Conservation (phyloP, 23 tunicate genomes). For the Trididemnum nubilum region DNA sequence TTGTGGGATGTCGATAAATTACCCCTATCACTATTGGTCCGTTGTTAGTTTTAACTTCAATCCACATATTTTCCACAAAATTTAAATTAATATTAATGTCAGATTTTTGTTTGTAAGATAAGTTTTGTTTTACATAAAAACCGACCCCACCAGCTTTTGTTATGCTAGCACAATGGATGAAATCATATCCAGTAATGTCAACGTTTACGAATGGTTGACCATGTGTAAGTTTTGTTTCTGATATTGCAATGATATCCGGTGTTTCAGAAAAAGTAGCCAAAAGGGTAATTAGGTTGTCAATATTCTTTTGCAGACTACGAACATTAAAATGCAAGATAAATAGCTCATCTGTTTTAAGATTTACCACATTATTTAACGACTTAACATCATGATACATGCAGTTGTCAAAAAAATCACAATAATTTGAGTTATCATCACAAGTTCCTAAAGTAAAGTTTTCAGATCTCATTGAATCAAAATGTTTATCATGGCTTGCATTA, state of each 20-base stretch:
- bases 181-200: background rate
- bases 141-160: constrained; percentile 6
- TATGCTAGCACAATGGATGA: constrained; percentile 2
- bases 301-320: background rate
- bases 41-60: background rate
- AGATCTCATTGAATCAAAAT: background rate
- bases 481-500: background rate
- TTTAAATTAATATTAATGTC: background rate
- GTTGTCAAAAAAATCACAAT: background rate
- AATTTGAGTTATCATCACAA: background rate
- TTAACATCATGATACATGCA: background rate
- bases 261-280: background rate
- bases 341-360: background rate
- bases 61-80: constrained; percentile 8
- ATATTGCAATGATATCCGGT: background rate
- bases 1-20: constrained; percentile 8
- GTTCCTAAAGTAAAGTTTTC: background rate
- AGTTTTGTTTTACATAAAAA: background rate
- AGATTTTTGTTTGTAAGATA: background rate
- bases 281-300: background rate
- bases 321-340: background rate
- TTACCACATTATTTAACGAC: background rate
- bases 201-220: background rate
- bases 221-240: background rate
- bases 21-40: background rate